Base-by-base conservation (phyloP, 2,888 invertebrate genomes). In the Caenorhabditis sp. region DNA sequence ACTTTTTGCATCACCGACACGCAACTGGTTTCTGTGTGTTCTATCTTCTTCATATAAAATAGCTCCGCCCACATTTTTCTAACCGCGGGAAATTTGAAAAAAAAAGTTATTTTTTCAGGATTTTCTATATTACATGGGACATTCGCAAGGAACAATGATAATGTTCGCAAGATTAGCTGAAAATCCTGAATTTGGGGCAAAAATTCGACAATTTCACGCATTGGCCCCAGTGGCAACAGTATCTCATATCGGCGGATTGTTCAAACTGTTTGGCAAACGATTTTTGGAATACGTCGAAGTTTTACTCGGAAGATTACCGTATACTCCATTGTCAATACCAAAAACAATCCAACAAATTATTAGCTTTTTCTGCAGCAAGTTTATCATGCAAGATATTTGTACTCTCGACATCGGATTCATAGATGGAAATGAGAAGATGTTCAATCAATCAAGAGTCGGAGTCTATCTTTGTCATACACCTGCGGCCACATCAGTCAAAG, bases 81-180 rank as follows among this genome's bases (percentile, higher is more conserved):
- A 81, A 95, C 93, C 94, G 89, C 43, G 4, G 10, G 31, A 43
- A 17, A 17, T 14, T 43, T 17, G 17, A 17, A 3, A 8, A 5
- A 94, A 93, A 0, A 88, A 92, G 27, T 0, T 50, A 51, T 23
- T 57, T 43, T 60, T 61, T 53, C 89, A 90, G 37, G 79, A 90
- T 0, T 89, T 91, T 61, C 83, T 95, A 0, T 91, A 92, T 81
- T 96, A 95, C 88, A 90, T 95, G 53, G 96, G 95, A 0, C 95
- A 95, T 88, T 95, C 95, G 0, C 95, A 95, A 62, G 85, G 85
- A 17, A 86, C 85, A 14, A 75, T 84, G 73, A 85, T 85, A n/a
- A 84, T 86, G 83, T 85, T 85, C 62, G 73, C 83, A 6, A 66
- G 74, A 61, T 67, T 84, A 49, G 63, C 85, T 1, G 73, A 77